These are phyloP conservation scores for Lepas anatifera DNA, from an alignment of 2,888 invertebrate genomes.

Conservation along the genomic window DNA sequence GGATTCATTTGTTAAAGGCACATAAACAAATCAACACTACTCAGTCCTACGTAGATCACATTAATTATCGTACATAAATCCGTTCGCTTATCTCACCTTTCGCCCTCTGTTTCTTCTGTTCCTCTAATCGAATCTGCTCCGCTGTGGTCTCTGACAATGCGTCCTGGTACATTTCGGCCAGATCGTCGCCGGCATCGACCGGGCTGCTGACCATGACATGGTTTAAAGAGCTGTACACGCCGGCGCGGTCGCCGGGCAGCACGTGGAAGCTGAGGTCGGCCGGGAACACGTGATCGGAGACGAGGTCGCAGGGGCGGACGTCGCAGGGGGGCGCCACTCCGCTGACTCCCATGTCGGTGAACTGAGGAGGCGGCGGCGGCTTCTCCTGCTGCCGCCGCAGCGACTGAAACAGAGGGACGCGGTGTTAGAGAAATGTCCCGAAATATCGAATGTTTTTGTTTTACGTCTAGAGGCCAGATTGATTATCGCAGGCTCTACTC, in stretches of 20 bases:
- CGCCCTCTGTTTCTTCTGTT: background rate
- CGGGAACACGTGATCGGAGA: slow-evolving; percentile 5
- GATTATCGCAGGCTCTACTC: too few relatives aligned
- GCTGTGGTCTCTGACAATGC: background rate
- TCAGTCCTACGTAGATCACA: too few relatives aligned
- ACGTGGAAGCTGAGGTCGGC: background rate
- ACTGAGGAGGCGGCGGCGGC: background rate
- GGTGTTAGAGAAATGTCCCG: too few relatives aligned
- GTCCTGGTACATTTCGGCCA: background rate
- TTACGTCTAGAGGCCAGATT: too few relatives aligned
- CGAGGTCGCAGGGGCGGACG: background rate
- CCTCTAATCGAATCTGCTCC: background rate
- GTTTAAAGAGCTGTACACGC: background rate
- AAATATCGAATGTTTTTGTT: too few relatives aligned
- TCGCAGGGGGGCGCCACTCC: too few relatives aligned
- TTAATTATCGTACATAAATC: too few relatives aligned
- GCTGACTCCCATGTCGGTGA: background rate
- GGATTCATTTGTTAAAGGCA: too few relatives aligned
- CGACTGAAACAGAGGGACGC: background rate
- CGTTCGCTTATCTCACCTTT: too few relatives aligned
- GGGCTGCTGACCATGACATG: background rate
- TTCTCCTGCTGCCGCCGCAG: background rate
- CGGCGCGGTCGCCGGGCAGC: background rate
- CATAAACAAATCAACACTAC: too few relatives aligned
- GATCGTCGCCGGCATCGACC: background rate